A percentile compares a stretch with the other conserved stretches of the same genome.
These are phyloP conservation scores for Tympanoctomys barrerae DNA, from an alignment of 2,797 vertebrate genomes.

Conservation along the genomic window DNA sequence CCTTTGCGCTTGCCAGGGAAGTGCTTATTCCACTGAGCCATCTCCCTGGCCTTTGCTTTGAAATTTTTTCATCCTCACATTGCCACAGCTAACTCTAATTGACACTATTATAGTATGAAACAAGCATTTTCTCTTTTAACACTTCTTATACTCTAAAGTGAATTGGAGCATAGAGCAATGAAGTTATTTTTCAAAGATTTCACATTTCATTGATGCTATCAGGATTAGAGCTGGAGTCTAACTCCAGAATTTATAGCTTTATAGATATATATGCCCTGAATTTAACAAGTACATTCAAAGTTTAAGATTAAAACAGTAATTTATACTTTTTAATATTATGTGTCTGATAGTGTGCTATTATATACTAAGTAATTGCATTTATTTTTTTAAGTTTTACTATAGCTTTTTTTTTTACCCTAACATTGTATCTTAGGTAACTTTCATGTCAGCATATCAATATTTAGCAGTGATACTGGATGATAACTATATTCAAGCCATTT, in stretches of 20 bases:
- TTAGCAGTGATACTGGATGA: neutral
- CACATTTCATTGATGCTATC: neutral
- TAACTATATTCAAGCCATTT: neutral
- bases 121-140: neutral
- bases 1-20: too few species aligned
- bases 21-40: too few species aligned
- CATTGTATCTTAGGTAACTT: neutral
- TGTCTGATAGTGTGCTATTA: neutral
- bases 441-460: neutral
- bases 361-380: neutral
- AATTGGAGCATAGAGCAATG: neutral
- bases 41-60: neutral
- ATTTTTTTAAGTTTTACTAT: neutral
- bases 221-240: neutral
- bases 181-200: neutral
- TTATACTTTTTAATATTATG: neutral
- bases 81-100: neutral
- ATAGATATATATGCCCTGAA: neutral
- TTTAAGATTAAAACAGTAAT: neutral
- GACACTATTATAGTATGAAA: neutral
- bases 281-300: neutral
- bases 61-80: neutral
- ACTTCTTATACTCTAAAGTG: neutral
- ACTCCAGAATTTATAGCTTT: neutral
- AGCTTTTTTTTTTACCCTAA: conserved; percentile 11